Conservation (phyloP, 2,797 vertebrate species). For the Dallia pectoralis region DNA sequence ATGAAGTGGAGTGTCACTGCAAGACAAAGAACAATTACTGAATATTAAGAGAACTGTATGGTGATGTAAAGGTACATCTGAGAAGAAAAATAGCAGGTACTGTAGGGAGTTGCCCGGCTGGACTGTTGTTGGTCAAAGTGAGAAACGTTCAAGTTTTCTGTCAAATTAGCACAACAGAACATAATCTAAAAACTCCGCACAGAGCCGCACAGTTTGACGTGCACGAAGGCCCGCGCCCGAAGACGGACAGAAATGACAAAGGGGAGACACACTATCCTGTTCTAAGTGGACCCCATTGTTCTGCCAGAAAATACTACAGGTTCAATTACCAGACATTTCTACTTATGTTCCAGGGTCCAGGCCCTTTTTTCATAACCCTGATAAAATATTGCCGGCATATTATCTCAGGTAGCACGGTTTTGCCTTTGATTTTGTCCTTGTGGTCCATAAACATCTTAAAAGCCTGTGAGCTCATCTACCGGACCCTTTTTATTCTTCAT, state of each 20-base stretch:
- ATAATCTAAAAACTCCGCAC: constrained; percentile 53
- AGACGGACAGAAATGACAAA: constrained; percentile 69
- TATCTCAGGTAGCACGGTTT: constrained; percentile 59
- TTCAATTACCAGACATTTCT: constrained; percentile 68
- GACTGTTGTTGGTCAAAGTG: constrained; percentile 43
- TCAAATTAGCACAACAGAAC: constrained; percentile 67
- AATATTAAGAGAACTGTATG: constrained; percentile 44
- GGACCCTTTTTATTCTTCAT: constrained; percentile 36
- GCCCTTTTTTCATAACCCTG: constrained; percentile 40
- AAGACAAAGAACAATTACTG: constrained; percentile 38
- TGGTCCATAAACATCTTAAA: constrained; percentile 47
- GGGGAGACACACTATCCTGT: constrained; percentile 66
- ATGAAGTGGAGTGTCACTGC: constrained; percentile 32
- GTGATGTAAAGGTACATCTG: constrained; percentile 14
- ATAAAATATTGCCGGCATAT: constrained; percentile 64
- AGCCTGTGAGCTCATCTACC: constrained; percentile 54
- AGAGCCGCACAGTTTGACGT: constrained; percentile 65
- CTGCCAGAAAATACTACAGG: constrained; percentile 62
- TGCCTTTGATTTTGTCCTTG: constrained; percentile 46
- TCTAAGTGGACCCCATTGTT: constrained; percentile 60
- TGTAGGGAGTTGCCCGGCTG: constrained; percentile 19
- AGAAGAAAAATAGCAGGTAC: constrained; percentile 12
- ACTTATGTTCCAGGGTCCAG: constrained; percentile 50
- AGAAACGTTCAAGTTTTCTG: constrained; percentile 49
- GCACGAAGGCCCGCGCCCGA: constrained; percentile 62